A percentile compares a stretch with the other conserved stretches of the same genome.
These are phyloP conservation scores for Phrynocephalus vlangalii DNA, from an alignment of 2,797 vertebrate genomes.

Conservation along the genomic window DNA sequence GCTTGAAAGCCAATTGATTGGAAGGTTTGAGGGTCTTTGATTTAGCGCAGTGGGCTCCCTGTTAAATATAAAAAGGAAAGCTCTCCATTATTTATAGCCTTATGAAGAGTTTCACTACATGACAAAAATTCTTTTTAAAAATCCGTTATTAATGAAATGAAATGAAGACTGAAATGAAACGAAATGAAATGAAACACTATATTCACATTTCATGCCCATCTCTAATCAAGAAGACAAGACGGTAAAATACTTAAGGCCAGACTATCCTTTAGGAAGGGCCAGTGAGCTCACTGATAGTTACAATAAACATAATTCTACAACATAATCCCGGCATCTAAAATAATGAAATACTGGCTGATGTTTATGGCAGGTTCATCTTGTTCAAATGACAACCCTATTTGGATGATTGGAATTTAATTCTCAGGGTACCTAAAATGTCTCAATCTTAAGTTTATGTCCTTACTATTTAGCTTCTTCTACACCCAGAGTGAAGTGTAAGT, in stretches of 20 bases:
- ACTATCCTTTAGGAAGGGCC: slow-evolving; percentile 62
- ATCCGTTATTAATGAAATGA: too few species aligned
- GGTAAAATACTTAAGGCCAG: slow-evolving; percentile 63
- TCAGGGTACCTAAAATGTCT: slow-evolving; percentile 13
- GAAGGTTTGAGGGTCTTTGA: too few species aligned
- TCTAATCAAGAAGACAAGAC: slow-evolving; percentile 61
- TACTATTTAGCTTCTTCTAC: slow-evolving; percentile 25
- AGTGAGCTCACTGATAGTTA: slow-evolving; percentile 60
- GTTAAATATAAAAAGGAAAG: too few species aligned
- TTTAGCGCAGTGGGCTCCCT: too few species aligned
- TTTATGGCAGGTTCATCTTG: slow-evolving; percentile 28
- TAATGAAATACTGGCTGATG: slow-evolving; percentile 48
- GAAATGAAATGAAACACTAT: too few species aligned
- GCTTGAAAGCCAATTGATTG: too few species aligned
- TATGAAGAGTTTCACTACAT: too few species aligned
- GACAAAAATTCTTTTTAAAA: too few species aligned
- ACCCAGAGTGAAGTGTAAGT: slow-evolving; percentile 5
- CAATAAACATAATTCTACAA: slow-evolving; percentile 56
- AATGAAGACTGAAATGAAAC: too few species aligned
- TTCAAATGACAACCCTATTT: slow-evolving; percentile 21
- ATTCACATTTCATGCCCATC: too few species aligned
- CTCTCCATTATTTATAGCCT: too few species aligned
- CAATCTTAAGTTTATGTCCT: slow-evolving; percentile 19
- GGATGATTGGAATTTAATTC: background rate
- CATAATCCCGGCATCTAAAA: slow-evolving; percentile 51